Evolutionary conservation across 2,888 invertebrate species (phyloP), one percentile per base, ranked within the genome.

Genomic region (Oscheius onirici): DNA sequence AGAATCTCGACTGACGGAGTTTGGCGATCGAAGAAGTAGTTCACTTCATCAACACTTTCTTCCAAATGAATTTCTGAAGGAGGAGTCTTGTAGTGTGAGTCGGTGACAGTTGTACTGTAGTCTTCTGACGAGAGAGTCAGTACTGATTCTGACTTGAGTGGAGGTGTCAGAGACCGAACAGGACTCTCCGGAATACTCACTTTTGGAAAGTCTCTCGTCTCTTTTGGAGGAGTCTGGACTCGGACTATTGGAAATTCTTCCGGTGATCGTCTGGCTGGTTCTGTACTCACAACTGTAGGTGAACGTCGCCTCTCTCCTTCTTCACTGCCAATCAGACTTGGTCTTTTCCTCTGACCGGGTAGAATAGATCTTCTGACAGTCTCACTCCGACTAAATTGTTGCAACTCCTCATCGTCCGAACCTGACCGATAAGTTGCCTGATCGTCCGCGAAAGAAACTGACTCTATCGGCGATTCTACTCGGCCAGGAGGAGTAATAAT

Each of bases 311-410:
- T 3, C 46, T 46, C 46, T 10, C 13, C 46, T 46, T 20, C 46
- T 17, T 51, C 51, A 34, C 34, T 15, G n/a, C 51, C 22, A 51
- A 51, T 51, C 8, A 34, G 8, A 34, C 51, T 15, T 17, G 51
- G 51, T 20, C 51, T 51, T 20, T 40, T 34, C 41, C 41, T 34
- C 41, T 58, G 58, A 11, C 58, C 58, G 20, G 58, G 58, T 3
- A 58, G 41, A 40, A 58, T 58, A 41, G 58, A 58, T 41, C 58
- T 58, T 41, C 58, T 58, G 40, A 58, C 58, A 8, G 58, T 20
- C 5, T 58, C 20, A 41, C 58, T 58, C 24, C 58, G 40, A 40
- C 20, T 22, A 43, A 58, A 58, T 13, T 58, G 20, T 41, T 58
- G 20, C 13, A 58, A 13, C 41, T 58, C 58, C 13, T 58, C 58